Base-by-base conservation (phyloP, 2,888 invertebrate genomes). In the Eurois occulta region DNA sequence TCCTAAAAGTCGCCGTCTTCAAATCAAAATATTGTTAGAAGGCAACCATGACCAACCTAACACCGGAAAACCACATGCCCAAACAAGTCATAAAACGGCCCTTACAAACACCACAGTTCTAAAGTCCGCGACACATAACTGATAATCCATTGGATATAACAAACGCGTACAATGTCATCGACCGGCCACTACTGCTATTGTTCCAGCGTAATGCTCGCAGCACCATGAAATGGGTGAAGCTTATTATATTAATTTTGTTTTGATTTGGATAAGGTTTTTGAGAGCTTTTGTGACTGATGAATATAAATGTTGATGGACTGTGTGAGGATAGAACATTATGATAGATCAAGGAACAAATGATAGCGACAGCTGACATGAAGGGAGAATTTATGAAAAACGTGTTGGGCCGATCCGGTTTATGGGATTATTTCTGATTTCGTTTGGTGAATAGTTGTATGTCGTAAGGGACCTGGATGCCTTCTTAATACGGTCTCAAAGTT, bases 151-250 rank as follows among this genome's bases (percentile, higher is more conserved):
- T 80, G 78, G 78, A 87, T 88, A 92, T 91, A 88, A 85, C 76
- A 86, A 89, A 89, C 92, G 91, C 81, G 86, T 89, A 67, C 81
- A 88, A 87, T 94, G 94, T 94, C 95, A 93, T 91, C 91, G 94
- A 91, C 93, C 94, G 91, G 78, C 80, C 83, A 75, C 75, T 78
- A 80, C 75, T 74, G 60, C 90, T 89, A 92, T 93, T 92, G 92
- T 93, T 90, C 87, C 78, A 83, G 76, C 71, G 81, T 75, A 84
- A 81, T 69, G 79, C 62, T 64, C 75, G 75, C 55, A 66, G 67
- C 52, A 72, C 78, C 73, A 80, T 80, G 80, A 77, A 83, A 85
- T 81, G 80, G 78, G 74, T 78, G 70, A 80, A 80, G 69, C 75
- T 52, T 74, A 82, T 76, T 75, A 65, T n/a, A 73, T 76, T 76